Base-by-base conservation (phyloP, 2,113 vertebrate species). In the Sturnira hondurensis region DNA sequence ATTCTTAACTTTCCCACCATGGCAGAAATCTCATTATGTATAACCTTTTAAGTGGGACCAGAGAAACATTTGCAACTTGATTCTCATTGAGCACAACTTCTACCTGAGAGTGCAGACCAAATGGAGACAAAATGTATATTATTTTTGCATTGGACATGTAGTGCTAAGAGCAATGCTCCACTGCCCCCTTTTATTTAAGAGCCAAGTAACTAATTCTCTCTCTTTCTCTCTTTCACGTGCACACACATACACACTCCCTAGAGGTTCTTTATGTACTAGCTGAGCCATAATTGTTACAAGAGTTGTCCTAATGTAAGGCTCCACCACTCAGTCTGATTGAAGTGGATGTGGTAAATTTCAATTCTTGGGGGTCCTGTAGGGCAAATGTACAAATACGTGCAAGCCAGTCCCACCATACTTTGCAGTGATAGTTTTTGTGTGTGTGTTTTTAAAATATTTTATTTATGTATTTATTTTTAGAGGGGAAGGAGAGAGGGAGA, bases 21-120 rank as follows among this genome's bases (percentile, higher is more conserved):
- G 1, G 41, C 83, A 93, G 83, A 94, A 97, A 97, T 96, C 83
- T 97, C 96, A 98, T 97, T 96, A 96, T 85, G 58, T 96, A 89
- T 97, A 97, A 94, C 94, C 96, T 97, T 97, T 98, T 91, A 97
- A 96, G 94, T 97, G 95, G 93, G 73, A 95, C 85, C 56, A 97
- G 83, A 86, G 91, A 96, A 98, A 97, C 41, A 95, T 86, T 97
- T 96, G 95, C 91, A 95, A 95, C 86, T 83, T 77, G 67, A 91
- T 85, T 96, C 82, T 96, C 86, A 95, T 52, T 97, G 93, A 94
- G 31, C 78, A 94, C 58, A 96, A 95, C 73, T 93, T 93, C 74
- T 80, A 96, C 70, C 36, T 92, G 74, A 45, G 85, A 94, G 43
- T 87, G 41, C 61, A 94, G 38, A 86, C 78, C 65, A 97, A 96